A percentile compares a stretch with the other conserved stretches of the same genome.
Evolutionary conservation across 2,113 vertebrate species (phyloP).

Genomic region (Chelonoidis abingdonii): DNA sequence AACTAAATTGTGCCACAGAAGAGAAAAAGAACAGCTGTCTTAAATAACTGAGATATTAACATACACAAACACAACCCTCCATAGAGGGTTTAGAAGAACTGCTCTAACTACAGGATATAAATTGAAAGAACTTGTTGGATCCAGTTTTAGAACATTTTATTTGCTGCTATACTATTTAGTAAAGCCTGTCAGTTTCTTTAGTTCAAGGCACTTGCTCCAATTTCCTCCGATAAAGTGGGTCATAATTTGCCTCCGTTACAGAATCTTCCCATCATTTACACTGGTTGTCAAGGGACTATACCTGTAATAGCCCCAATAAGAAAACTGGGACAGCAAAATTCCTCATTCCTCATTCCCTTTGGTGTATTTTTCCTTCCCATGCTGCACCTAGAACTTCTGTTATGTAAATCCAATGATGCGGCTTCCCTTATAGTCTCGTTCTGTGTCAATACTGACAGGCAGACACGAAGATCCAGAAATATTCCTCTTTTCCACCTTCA

Average conservation of each 20-base stretch:
- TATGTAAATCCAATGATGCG: background rate
- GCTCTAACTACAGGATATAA: rapidly evolving
- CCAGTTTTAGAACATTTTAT: background rate
- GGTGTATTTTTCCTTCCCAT: background rate
- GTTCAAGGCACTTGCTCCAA: background rate
- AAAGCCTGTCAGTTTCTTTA: background rate
- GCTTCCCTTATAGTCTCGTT: background rate
- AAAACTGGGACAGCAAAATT: background rate
- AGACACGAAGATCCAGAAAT: background rate
- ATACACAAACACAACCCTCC: background rate
- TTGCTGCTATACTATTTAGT: background rate
- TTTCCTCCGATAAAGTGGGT: background rate
- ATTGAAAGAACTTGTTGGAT: background rate
- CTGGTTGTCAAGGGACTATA: background rate
- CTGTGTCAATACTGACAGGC: background rate
- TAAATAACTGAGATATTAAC: background rate
- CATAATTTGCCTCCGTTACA: background rate
- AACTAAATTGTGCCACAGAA: background rate
- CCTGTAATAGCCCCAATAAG: background rate
- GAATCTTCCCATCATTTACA: background rate
- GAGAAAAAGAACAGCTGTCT: background rate
- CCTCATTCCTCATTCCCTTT: background rate
- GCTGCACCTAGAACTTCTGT: background rate
- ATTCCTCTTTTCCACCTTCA: background rate
- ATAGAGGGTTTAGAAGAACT: background rate